These are phyloP conservation scores for Aleiodes testaceus DNA, from an alignment of 2,888 invertebrate genomes.

Conservation along the genomic window DNA sequence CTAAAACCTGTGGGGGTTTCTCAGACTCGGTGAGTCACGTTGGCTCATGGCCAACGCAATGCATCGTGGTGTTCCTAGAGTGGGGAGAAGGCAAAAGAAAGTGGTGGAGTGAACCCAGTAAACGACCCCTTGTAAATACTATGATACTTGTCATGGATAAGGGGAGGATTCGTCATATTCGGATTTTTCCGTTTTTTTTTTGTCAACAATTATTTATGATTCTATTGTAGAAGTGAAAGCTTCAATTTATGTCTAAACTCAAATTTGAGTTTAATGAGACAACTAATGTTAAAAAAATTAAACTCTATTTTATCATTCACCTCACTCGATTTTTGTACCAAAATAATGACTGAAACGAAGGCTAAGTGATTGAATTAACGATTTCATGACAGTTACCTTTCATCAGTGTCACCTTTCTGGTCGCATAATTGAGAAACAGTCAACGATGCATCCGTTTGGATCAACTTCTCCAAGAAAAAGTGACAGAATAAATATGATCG, in stretches of 20 bases:
- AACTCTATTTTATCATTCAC: no score
- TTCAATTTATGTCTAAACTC: no score
- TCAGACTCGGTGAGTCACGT: conserved; percentile 65
- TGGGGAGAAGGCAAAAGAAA: conserved; percentile 13
- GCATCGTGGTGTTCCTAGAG: conserved; percentile 54
- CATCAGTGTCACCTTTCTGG: conserved; percentile 66
- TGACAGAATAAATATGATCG: not conserved
- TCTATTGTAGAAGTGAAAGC: no score
- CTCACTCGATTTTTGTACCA: no score
- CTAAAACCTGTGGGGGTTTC: conserved; percentile 65
- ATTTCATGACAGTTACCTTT: conserved; percentile 52
- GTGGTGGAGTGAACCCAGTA: conserved; percentile 29
- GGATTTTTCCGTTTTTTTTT: not conserved
- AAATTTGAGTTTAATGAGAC: no score
- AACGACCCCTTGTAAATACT: conserved; percentile 20
- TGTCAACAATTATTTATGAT: no score
- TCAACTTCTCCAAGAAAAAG: conserved; percentile 25
- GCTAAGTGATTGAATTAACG: not conserved
- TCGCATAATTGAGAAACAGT: conserved; percentile 61
- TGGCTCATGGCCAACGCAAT: conserved; percentile 43
- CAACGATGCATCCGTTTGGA: conserved; percentile 48
- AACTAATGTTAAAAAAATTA: no score
- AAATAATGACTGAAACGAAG: no score
- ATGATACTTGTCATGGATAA: conserved; percentile 10
- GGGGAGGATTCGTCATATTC: conserved; percentile 18